These are phyloP conservation scores for Caenorhabditis doughertyi DNA, from an alignment of 2,888 invertebrate species.

Conservation along the genomic window DNA sequence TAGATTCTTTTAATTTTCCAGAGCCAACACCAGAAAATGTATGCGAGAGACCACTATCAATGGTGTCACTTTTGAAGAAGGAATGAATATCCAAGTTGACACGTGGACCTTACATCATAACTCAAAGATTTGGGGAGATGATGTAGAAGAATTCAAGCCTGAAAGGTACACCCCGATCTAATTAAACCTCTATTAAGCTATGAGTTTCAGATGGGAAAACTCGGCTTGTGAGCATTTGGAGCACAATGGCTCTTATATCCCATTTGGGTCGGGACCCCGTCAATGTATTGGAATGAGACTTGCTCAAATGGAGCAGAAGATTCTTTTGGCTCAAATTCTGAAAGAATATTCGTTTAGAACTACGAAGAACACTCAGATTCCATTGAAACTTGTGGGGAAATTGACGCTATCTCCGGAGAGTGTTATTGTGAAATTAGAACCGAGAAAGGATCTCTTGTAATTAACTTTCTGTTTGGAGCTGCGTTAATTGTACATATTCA, in stretches of 20 bases:
- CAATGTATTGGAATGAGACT: constrained; percentile 79
- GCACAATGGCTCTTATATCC: constrained; percentile 39
- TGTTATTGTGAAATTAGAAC: constrained; percentile 32
- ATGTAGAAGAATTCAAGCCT: constrained; percentile 65
- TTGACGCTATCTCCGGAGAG: constrained; percentile 38
- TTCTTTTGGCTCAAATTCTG: constrained; percentile 72
- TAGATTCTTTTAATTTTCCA: too few relatives aligned
- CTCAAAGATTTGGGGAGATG: constrained; percentile 70
- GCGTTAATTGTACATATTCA: too few relatives aligned
- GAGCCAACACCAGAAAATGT: constrained; percentile 50
- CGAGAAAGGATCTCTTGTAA: constrained; percentile 7
- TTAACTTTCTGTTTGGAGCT: neutral
- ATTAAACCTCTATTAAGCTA: too few relatives aligned
- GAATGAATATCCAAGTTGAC: constrained; percentile 67
- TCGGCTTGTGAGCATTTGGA: constrained; percentile 18
- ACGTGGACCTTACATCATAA: constrained; percentile 50
- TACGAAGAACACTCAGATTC: constrained; percentile 19
- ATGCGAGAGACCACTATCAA: constrained; percentile 69
- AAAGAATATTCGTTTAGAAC: constrained; percentile 57
- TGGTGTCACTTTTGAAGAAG: constrained; percentile 69
- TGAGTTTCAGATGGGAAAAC: constrained; percentile 50
- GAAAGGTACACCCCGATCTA: constrained; percentile 48
- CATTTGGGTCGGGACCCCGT: constrained; percentile 77
- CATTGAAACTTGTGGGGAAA: constrained; percentile 47
- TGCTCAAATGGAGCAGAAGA: constrained; percentile 78